phyloP scores from a whole-genome alignment of 2,113 vertebrate species.

The Thalassoma bifasciatum region DNA sequence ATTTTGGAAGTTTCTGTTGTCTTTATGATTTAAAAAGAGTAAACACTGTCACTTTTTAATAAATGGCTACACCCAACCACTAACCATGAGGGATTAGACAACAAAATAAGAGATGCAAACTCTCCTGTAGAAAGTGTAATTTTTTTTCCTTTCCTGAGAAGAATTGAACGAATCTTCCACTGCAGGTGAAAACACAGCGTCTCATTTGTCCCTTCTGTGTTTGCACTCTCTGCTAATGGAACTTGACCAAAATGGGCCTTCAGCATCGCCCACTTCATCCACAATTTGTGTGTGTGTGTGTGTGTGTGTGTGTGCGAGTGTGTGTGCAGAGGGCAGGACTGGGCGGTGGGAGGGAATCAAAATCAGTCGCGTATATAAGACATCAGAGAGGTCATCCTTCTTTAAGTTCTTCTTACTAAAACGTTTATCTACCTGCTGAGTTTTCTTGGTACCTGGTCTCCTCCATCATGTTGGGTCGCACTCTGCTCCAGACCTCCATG shows the following conservation, averaged over 20 bases:
- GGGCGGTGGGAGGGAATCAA: slow-evolving; percentile 60
- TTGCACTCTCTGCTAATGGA: slow-evolving; percentile 18
- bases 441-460: slow-evolving; percentile 11
- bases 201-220: background rate
- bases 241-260: slow-evolving; percentile 20
- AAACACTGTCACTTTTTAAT: no score
- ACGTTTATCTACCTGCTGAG: slow-evolving; percentile 21
- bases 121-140: no score
- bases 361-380: slow-evolving; percentile 72
- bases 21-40: no score
- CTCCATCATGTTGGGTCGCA: slow-evolving; percentile 75
- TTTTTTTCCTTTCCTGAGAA: no score
- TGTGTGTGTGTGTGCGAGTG: slow-evolving; percentile 36
- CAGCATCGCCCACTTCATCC: slow-evolving; percentile 5
- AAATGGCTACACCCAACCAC: no score
- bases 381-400: background rate
- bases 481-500: slow-evolving; percentile 80
- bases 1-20: no score
- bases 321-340: slow-evolving; percentile 67
- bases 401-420: slow-evolving; percentile 19
- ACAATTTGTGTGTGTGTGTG: slow-evolving; percentile 24
- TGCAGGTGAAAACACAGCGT: slow-evolving; percentile 2
- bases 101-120: no score
- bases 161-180: background rate
- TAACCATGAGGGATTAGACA: no score